Evolutionary conservation across 2,113 vertebrate species (phyloP), one percentile per base, ranked within the genome.

Genomic region (Peromyscus maniculatus): DNA sequence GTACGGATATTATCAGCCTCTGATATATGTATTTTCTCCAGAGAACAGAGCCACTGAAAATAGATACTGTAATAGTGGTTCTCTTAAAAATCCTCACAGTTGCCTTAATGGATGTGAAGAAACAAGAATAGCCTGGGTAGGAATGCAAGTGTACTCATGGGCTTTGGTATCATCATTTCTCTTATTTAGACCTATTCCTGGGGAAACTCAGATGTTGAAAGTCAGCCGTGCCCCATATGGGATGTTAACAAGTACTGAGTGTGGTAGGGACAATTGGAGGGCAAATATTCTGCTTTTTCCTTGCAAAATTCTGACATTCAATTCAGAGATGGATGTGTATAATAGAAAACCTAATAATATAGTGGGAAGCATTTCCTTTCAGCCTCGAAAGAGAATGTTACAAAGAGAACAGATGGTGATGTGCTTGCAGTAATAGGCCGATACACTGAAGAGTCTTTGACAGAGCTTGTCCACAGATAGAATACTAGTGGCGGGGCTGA

Each of bases 371-470:
- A 83, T 91, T 96, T 96, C 94, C 87, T 96, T 96, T 96, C 94
- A 95, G 57, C 87, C 91, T 79, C 90, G 89, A 96, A 84, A 93
- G 90, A 96, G 64, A 69, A 94, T 57, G 3, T 33, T 69, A 96
- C 93, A 93, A 97, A 97, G 74, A 84, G 91, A 97, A 95, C 96
- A 98, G 97, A 98, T 97, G 96, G 97, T 77, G 95, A 87, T 96
- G 97, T 96, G 93, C 97, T 94, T 94, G 92, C 87, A 36, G 89
- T 90, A 96, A 94, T 82, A 93, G 89, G 87, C 64, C 5, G 0
- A 94, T 95, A 87, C 97, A 96, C 95, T 97, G 96, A 97, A 97
- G 90, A 95, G 67, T 95, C 95, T 91, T 97, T 94, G 94, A 97
- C 94, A 94, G 89, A 97, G 91, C 52, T 93, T 96, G 93, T 96